Base-by-base conservation (phyloP, 2,888 invertebrate species). In the Aelia acuminata region DNA sequence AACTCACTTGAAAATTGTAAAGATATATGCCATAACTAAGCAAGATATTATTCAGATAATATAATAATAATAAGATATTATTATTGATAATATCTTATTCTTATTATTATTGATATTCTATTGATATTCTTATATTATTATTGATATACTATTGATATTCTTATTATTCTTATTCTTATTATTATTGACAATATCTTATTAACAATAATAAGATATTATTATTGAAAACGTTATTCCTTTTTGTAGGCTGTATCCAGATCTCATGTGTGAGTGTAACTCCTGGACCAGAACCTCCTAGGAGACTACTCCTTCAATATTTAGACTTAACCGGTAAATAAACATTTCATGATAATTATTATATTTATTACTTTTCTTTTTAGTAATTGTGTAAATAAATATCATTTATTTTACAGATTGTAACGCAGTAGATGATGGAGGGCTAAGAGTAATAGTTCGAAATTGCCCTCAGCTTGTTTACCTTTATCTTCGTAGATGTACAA, bases 381-480 rank as follows among this genome's bases (percentile, higher is more conserved):
- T 22, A 18, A 57, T 26, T 57, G 5, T 84, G 11, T n/a, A n/a
- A 43, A 43, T 35, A 26, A 26, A 3, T 84, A 2, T 49, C 10
- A 70, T 48, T 50, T 88, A 31, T 84, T 84, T 88, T 87, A 5
- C 84, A 90, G 98, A 98, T 92, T 98, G 98, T 92, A 94, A 95
- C 89, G 94, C 95, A 31, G 94, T 98, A 75, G 96, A 97, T 90
- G 98, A 98, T 92, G 94, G 95, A 47, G 97, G 97, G 0, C 94
- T 98, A 22, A 95, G 96, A 91, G 94, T 96, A 84, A 95, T 98
- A 87, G 96, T 98, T 18, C 95, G 96, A 90, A 97, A 97, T 91
- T 98, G 97, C 92, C 96, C 97, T 0, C 96, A 97, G 91, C 93
- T 98, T 90, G 95, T 96, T 90, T 97, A 96, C 93, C 94, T 98